Evolutionary conservation across 1,140 invertebrate genomes (phyloP), one percentile per base, ranked within the genome.

Genomic region (Ips typographus): DNA sequence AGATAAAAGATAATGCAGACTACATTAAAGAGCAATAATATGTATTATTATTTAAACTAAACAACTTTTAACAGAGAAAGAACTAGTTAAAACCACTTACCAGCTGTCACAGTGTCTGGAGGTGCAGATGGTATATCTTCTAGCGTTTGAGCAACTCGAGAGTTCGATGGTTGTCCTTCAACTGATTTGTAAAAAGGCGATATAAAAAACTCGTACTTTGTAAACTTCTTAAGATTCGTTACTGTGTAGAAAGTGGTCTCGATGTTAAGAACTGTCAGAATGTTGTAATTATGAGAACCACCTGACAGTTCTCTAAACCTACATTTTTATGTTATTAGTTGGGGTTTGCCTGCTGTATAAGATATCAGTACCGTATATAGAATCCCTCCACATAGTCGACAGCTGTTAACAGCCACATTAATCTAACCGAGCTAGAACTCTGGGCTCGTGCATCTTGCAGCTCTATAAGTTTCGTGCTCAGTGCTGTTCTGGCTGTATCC

Each of bases 171-270:
- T 72, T 90, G 88, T 1, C 94, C 93, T 74, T 94, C 91, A 8
- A 95, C 87, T 2, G 87, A 89, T 72, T 92, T 91, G 78, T 89
- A 93, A 81, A 91, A 95, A 52, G 93, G 93, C n/a, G 92, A 90
- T 36, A 95, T 83, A 73, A 95, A 94, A 75, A 94, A 92, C 80
- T 95, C 92, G 77, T 96, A 96, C 75, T 90, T 90, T 4, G 91
- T 93, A 76, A 87, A 94, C 74, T 94, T 94, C 62, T 89, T 86
- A 36, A 96, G 81, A 75, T 90, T 90, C 2, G 87, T 88, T 1
- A 87, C 85, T 1, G 86, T 86, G 49, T 87, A 86, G 74, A 86
- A 88, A 42, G 75, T 79, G 2, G 72, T 74, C 39, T 76, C 71
- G n/a, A 77, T 71, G 65, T 79, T 76, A 59, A 89, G 80, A 0